These are phyloP conservation scores for Pseudopleuronectes americanus DNA, from an alignment of 2,797 vertebrate genomes.

Conservation along the genomic window DNA sequence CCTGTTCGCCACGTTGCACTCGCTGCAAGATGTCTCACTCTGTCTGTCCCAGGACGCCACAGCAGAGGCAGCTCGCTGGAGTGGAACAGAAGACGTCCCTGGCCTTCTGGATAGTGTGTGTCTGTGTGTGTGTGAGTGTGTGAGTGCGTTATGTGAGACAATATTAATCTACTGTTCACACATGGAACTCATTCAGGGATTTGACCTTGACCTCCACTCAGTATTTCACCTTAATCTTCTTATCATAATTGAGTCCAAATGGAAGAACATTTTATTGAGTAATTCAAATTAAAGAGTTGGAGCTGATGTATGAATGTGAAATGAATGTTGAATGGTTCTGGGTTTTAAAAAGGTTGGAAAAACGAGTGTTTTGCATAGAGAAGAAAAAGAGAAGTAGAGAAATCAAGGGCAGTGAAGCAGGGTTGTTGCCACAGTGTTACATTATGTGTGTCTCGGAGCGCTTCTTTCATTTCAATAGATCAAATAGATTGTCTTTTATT, in stretches of 20 bases:
- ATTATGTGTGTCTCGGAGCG: not conserved
- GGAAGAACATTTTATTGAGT: too few species aligned
- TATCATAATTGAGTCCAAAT: too few species aligned
- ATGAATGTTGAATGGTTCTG: too few species aligned
- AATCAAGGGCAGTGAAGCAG: too few species aligned
- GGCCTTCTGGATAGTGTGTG: not conserved
- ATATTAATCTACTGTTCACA: not conserved
- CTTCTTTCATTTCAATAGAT: not conserved
- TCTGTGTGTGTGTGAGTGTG: slow-evolving; percentile 2
- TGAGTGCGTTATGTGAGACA: not conserved
- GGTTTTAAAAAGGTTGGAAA: too few species aligned
- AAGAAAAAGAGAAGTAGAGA: too few species aligned
- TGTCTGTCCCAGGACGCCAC: slow-evolving; percentile 41
- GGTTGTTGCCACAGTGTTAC: not conserved
- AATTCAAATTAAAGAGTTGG: too few species aligned
- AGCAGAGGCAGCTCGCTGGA: slow-evolving; percentile 45
- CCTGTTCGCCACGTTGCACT: slow-evolving; percentile 43
- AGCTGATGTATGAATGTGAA: too few species aligned
- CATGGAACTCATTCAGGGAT: not conserved
- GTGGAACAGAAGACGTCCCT: slow-evolving; percentile 30
- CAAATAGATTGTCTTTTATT: not conserved
- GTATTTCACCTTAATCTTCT: too few species aligned
- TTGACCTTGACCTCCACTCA: too few species aligned
- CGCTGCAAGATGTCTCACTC: slow-evolving; percentile 56
- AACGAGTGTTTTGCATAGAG: too few species aligned